Evolutionary conservation across 2,797 vertebrate species (phyloP), one percentile per base, ranked within the genome.

Genomic region (Danio albolineatus): DNA sequence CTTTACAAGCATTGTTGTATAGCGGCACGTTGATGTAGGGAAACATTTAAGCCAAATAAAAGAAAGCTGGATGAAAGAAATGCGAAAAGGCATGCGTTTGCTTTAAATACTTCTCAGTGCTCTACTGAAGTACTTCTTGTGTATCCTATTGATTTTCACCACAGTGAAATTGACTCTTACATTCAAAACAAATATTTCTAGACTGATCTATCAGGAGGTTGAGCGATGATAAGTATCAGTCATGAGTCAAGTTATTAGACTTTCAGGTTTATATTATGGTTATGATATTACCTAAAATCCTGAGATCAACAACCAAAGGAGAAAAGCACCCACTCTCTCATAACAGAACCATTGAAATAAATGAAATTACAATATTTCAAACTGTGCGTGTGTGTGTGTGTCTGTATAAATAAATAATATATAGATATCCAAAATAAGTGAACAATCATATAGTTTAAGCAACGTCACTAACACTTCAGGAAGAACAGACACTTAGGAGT

Each of bases 1-100:
- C 64, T 77, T 69, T 48, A 67, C 49, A 62, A 53, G 76, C 46
- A 53, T 62, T 79, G 48, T 72, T 78, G 36, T 79, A 53, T 9
- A 16, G 48, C 38, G 44, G 39, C 48, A 16, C 57, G 54, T 39
- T 44, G 39, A 77, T 38, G 41, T 17, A 57, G 7, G 43, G 10
- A 39, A 38, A 77, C 10, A 2, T 56, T 64, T 43, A 54, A 65
- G 73, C 12, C 38, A 54, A 49, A 21, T 74, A 60, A 60, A 73
- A 73, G 14, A 2, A 75, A 75, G 28, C 59, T 64, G 57, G 59
- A 75, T 62, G 10, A 75, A 51, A 62, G 44, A 49, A 41, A n/a
- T 17, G 14, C 56, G 10, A 48, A 73, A 48, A 14, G 1, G 48
- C 60, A 41, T 16, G 14, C 3, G 54, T 39, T 73, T 60, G 60